Evolutionary conservation across 2,888 invertebrate genomes (phyloP), one percentile per base, ranked within the genome.

Genomic region (Ypsolopha scabrella): DNA sequence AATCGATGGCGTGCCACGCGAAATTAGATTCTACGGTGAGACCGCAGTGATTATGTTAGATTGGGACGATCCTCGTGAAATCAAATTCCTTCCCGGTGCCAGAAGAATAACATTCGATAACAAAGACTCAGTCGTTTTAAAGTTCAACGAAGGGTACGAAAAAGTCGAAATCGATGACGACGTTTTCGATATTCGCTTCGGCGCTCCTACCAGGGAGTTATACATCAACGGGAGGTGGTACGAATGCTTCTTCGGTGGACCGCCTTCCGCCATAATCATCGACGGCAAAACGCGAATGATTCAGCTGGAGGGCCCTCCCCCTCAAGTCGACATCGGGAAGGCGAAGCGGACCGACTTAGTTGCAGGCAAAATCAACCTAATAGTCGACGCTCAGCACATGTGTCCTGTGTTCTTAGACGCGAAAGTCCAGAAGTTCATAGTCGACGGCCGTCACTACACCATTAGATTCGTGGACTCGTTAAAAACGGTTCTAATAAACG

Each of bases 231-330:
- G 93, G 7, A 88, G 92, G 55, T 94, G 95, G 87, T 97, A 93
- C 72, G 97, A 97, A 70, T 95, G 96, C 62, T 94, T 93, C 74
- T 99, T 99, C 72, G 96, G 95, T 37, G 97, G 96, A 1, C 92
- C 94, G 46, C 92, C 95, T 0, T 89, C 96, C 48, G 90, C 91
- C 1, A 92, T 97, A 8, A 91, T 93, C 44, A 88, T 98, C 39
- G 92, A 93, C 53, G 93, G 93, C 1, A 90, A 92, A 55, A 88
- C 91, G n/a, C 90, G 94, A 55, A 85, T 90, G 45, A 88, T 99
- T 1, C 92, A 94, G 64, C 82, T 99, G 7, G 94, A 94, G 62
- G 98, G 98, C 0, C 95, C 96, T 0, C 91, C 96, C 4, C 99
- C 99, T 0, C 95, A 95, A 78, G 98, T 99, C 0, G 94, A 94